phyloP scores from a whole-genome alignment of 2,113 vertebrate species.

The Rhegmatorhina hoffmannsi region DNA sequence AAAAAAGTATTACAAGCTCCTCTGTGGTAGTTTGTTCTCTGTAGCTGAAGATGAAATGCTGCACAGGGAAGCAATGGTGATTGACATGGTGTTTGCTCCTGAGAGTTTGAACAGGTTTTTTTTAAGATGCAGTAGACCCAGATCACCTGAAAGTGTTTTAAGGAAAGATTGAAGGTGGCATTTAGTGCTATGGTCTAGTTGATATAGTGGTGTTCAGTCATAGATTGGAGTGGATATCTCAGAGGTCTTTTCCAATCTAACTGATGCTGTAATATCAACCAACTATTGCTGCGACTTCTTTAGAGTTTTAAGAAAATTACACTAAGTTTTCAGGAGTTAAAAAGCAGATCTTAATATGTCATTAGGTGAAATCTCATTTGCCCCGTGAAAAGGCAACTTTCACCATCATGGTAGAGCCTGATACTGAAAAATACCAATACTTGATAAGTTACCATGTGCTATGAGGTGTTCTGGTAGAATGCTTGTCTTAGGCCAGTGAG shows the following conservation, averaged over 20 bases:
- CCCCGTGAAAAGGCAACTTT: not conserved
- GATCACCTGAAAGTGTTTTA: not conserved
- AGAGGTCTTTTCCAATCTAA: not conserved
- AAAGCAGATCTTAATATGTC: not conserved
- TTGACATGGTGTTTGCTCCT: not conserved
- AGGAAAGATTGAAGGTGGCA: not conserved
- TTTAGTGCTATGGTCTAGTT: not conserved
- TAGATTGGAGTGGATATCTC: accelerated
- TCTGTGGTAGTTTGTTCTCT: not conserved
- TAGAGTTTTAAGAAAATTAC: not conserved
- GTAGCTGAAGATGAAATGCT: not conserved
- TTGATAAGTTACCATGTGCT: not conserved
- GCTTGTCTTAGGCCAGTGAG: not conserved
- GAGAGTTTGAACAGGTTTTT: not conserved
- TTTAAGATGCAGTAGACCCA: not conserved
- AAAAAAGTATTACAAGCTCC: not conserved
- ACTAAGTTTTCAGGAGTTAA: not conserved
- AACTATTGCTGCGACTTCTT: not conserved
- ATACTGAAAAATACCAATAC: not conserved
- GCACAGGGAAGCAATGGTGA: not conserved
- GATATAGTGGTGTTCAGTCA: not conserved
- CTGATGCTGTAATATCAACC: not conserved
- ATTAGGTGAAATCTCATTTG: not conserved
- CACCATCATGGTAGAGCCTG: not conserved
- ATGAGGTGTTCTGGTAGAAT: not conserved